Base-by-base conservation (phyloP, 2,888 invertebrate species). In the Notocelia uddmanniana region DNA sequence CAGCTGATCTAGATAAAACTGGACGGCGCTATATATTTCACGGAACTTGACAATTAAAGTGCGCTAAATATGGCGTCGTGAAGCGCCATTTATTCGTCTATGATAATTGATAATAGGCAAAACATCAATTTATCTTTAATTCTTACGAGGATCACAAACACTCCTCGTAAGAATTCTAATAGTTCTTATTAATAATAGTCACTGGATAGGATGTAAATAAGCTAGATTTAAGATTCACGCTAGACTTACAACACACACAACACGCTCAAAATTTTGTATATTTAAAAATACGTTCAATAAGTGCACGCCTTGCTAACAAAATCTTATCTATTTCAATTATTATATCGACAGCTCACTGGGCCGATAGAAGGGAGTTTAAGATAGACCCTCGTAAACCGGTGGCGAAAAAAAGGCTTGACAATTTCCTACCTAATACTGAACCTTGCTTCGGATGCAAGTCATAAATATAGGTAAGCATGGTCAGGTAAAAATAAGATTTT, bases 361-460 rank as follows among this genome's bases (percentile, higher is more conserved):
- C 37, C 10, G 37, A 52, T 19, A 50, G 59, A 21, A 68, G 58
- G 41, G 50, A 31, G 37, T 41, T 41, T 41, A 45, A 21, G 9
- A 54, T 54, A 15, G 26, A 55, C 26, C 2, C 55, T 26, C 1
- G 37, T 37, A 18, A 57, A 15, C 10, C 19, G 6, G 13, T 48
- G 21, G 8, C 50, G 0, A 37, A 69, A 45, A 54, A 54, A 54
- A 52, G 41, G n/a, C 54, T 69, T 19, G 54, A 60, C 26, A 37
- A 68, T 59, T 69, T 69, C 11, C 37, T 69, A 9, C 68, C 68
- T 0, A 41, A 68, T 10, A 59, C 41, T 52, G 59, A 59, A 15
- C 52, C 50, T 5, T 21, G 23, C 79, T 73, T 69, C 62, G 58
- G 62, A 86, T 83, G 11, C 89, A 89, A 89, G 87, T 81, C 82